These are phyloP conservation scores for Sinocyclocheilus anophthalmus DNA, from an alignment of 2,113 vertebrate genomes.

Conservation along the genomic window DNA sequence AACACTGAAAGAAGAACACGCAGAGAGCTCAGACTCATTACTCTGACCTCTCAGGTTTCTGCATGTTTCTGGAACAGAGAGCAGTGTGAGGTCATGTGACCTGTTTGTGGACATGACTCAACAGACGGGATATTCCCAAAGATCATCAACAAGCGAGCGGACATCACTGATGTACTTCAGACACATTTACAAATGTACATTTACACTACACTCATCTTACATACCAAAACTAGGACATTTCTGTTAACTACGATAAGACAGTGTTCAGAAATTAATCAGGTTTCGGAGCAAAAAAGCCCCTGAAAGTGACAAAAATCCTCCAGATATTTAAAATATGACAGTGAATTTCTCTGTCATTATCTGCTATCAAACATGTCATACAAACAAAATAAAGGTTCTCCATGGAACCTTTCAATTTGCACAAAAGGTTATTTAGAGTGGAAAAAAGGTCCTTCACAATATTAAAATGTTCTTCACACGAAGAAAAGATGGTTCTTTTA, in stretches of 20 bases:
- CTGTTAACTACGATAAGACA: background rate
- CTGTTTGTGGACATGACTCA: slow-evolving; percentile 15
- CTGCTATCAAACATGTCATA: no score
- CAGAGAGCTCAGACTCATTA: slow-evolving; percentile 32
- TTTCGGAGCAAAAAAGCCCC: background rate
- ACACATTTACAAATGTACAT: background rate
- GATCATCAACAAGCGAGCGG: background rate
- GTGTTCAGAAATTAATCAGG: background rate
- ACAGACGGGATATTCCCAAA: background rate
- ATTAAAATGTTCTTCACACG: no score
- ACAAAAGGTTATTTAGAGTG: no score
- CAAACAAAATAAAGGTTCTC: no score
- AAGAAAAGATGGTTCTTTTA: no score
- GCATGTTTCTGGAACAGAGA: background rate
- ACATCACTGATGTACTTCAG: background rate
- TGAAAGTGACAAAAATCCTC: background rate
- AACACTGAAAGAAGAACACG: background rate
- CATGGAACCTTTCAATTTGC: no score
- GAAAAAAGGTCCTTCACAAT: no score
- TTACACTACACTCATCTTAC: background rate
- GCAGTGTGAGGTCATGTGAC: background rate
- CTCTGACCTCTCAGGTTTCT: slow-evolving; percentile 15
- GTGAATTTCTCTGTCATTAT: background rate
- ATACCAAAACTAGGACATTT: background rate
- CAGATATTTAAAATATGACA: background rate